Evolutionary conservation across 1,140 invertebrate species (phyloP).

Genomic region (Eurosta solidaginis): DNA sequence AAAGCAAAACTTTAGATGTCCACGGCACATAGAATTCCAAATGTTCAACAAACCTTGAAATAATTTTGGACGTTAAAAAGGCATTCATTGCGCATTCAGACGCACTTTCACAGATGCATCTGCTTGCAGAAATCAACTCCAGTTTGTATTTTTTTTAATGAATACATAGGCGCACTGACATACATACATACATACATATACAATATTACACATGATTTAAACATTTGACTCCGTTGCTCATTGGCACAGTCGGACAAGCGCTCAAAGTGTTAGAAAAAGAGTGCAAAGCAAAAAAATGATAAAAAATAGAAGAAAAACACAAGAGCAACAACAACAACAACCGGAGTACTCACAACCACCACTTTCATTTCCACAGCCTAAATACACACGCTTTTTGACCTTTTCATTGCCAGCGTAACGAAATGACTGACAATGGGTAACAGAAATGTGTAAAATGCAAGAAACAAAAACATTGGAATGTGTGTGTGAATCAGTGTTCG

Average conservation of each 20-base stretch:
- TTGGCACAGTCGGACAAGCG: constrained; percentile 16
- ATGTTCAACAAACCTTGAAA: background rate
- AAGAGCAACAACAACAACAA: background rate
- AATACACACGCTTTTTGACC: constrained; percentile 25
- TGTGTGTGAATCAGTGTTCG: background rate
- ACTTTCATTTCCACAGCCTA: background rate
- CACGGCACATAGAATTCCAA: too few species aligned
- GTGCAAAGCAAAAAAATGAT: background rate
- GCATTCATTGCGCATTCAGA: background rate
- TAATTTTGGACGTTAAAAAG: background rate
- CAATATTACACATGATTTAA: background rate
- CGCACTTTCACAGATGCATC: background rate
- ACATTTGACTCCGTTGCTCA: constrained; percentile 10
- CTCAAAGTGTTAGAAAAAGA: constrained; percentile 10
- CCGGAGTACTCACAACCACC: background rate
- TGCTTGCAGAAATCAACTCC: background rate
- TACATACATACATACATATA: background rate
- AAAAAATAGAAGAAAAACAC: background rate
- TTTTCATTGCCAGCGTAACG: constrained; percentile 8
- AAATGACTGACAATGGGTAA: constrained; percentile 4
- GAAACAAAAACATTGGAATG: background rate
- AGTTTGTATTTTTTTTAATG: background rate
- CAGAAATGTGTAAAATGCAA: background rate
- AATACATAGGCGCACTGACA: background rate
- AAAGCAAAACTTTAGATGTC: too few species aligned